Base-by-base conservation (phyloP, 2,113 vertebrate species). In the Camelus dromedarius region DNA sequence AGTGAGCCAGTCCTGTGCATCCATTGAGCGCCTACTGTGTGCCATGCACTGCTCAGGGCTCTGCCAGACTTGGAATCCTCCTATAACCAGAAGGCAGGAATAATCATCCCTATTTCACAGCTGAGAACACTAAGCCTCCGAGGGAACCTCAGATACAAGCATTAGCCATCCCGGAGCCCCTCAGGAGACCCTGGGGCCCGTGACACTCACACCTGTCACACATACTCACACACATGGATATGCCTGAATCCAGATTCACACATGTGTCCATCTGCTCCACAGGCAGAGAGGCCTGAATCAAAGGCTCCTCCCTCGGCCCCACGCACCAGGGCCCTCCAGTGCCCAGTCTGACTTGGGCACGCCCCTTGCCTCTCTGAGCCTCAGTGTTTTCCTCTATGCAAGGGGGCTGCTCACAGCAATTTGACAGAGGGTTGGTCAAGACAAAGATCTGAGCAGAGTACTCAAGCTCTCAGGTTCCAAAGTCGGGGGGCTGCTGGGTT, bases 101-200 rank as follows among this genome's bases (percentile, higher is more conserved):
- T 15, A 13, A 52, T 24, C 11, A 7, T 42, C 0, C 62, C 38
- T 26, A 54, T 22, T 30, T 72, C 66, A 64, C 48, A 89, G 22
- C 20, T 42, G 64, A 88, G 62, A 79, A 32, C 10, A 8, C 16
- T 4, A n/a, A 58, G 48, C 48, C 69, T 86, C 56, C 35, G 20
- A 66, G 60, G 28, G 42, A 48, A 30, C 26, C 75, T 35, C 42
- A 35, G 54, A 20, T 18, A 16, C 2, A 2, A 15, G 28, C 6
- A 1, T 19, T 11, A 42, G 77, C 15, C 18, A 16, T 0, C 2
- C 52, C 38, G 69, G 50, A 35, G 30, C 0, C 0, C 0, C 35
- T 54, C 0, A 0, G 22, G 60, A 72, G n/a, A 3, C 6, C 26
- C 14, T 6, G 6, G 30, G 52, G 72, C 46, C 48, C 12, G 4